Conservation (phyloP, 2,888 invertebrate species). For the Melinopterus prodromus region DNA sequence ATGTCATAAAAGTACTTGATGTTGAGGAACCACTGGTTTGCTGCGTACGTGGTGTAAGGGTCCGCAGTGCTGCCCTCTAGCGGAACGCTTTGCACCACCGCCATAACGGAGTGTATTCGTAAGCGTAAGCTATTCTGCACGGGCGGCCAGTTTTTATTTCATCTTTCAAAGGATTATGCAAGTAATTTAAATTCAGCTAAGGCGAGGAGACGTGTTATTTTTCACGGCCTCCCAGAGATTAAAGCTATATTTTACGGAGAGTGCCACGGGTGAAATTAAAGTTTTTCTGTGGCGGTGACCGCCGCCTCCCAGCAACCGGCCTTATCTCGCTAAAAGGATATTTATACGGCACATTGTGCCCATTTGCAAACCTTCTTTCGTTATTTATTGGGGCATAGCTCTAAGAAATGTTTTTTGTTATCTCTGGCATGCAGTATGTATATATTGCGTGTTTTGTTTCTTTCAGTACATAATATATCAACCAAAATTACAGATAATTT, state of each 20-base stretch:
- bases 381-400: not conserved
- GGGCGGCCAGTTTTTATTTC: constrained; percentile 51
- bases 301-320: not conserved
- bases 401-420: constrained; percentile 39
- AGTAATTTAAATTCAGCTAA: constrained; percentile 62
- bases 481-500: too few species aligned
- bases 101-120: constrained; percentile 8
- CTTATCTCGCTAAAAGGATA: constrained; percentile 4
- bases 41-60: not conserved
- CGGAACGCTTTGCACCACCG: not conserved
- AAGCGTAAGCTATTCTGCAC: constrained; percentile 45
- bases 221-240: constrained; percentile 59
- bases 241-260: constrained; percentile 61
- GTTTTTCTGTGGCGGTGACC: constrained; percentile 52
- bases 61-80: not conserved
- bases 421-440: constrained; percentile 54
- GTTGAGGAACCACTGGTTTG: not conserved
- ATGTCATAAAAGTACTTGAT: not conserved
- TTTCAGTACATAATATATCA: too few species aligned
- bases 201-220: constrained; percentile 59
- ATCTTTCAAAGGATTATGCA: constrained; percentile 56
- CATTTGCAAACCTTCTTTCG: constrained; percentile 4
- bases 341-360: constrained; percentile 4
- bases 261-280: constrained; percentile 56
- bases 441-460: constrained; percentile 48